Evolutionary conservation across 2,888 invertebrate genomes (phyloP).

Genomic region (Lochmaea crataegi): DNA sequence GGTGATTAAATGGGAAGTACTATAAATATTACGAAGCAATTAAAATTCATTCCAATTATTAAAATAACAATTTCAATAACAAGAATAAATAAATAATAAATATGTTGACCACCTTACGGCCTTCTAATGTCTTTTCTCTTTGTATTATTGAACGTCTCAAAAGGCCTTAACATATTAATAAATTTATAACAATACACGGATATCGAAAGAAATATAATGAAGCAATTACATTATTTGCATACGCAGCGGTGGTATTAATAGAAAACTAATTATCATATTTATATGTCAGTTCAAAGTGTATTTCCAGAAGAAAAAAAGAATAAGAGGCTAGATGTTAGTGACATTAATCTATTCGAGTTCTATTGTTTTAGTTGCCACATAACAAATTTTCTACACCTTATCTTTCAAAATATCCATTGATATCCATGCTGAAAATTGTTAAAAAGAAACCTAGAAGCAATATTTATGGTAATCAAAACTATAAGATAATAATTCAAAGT

Average conservation of each 20-base stretch:
- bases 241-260: constrained; percentile 8
- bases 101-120: constrained; percentile 12
- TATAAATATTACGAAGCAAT: not conserved
- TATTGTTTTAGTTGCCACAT: not conserved
- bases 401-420: too few species aligned
- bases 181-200: constrained; percentile 14
- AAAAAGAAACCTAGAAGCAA: too few species aligned
- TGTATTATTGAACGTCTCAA: constrained; percentile 6
- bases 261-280: constrained; percentile 8
- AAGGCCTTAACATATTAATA: constrained; percentile 12
- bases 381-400: not conserved
- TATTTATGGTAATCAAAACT: too few species aligned
- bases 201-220: constrained; percentile 5
- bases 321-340: not conserved
- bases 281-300: not conserved
- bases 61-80: not conserved
- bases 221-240: constrained; percentile 15
- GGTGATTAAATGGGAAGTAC: not conserved
- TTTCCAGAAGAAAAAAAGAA: not conserved
- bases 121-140: constrained; percentile 4
- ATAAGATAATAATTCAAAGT: too few species aligned
- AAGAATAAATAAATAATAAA: constrained; percentile 5
- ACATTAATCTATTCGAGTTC: not conserved
- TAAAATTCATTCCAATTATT: not conserved
- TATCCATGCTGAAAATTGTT: too few species aligned